phyloP scores from a whole-genome alignment of 2,113 vertebrate genomes.

The Ailurus styani region DNA sequence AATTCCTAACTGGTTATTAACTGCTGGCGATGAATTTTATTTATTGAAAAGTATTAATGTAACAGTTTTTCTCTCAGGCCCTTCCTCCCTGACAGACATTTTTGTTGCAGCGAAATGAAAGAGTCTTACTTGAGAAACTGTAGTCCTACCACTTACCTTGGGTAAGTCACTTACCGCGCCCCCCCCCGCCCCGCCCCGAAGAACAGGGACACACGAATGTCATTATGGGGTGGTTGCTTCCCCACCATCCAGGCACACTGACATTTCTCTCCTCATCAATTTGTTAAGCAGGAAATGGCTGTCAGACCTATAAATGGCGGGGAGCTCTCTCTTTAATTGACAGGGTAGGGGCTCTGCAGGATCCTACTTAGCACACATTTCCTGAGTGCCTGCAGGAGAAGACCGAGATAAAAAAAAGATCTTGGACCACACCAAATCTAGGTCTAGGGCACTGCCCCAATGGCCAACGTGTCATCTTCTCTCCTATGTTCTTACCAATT shows the following conservation, averaged over 20 bases:
- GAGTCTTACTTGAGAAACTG: neutral
- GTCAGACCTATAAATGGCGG: neutral
- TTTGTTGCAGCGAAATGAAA: slow-evolving; percentile 1
- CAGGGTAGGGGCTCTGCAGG: neutral
- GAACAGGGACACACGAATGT: slow-evolving; percentile 7
- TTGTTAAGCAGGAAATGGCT: slow-evolving; percentile 30
- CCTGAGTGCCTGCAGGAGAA: neutral
- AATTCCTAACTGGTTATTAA: slow-evolving; percentile 17
- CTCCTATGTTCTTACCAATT: neutral
- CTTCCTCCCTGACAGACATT: neutral
- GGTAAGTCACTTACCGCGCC: neutral
- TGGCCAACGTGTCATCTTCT: neutral
- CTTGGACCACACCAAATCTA: neutral
- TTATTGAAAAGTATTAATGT: neutral
- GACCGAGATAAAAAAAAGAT: neutral
- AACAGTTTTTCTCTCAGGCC: neutral
- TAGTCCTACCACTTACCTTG: neutral
- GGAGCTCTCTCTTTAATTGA: neutral
- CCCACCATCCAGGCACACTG: neutral
- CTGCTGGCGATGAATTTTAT: neutral
- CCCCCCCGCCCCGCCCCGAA: too few species aligned
- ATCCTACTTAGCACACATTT: neutral
- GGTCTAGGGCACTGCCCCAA: neutral
- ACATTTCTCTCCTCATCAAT: neutral
- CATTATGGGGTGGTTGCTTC: neutral